Base-by-base conservation (phyloP, 2,113 vertebrate genomes). In the Limanda limanda region DNA sequence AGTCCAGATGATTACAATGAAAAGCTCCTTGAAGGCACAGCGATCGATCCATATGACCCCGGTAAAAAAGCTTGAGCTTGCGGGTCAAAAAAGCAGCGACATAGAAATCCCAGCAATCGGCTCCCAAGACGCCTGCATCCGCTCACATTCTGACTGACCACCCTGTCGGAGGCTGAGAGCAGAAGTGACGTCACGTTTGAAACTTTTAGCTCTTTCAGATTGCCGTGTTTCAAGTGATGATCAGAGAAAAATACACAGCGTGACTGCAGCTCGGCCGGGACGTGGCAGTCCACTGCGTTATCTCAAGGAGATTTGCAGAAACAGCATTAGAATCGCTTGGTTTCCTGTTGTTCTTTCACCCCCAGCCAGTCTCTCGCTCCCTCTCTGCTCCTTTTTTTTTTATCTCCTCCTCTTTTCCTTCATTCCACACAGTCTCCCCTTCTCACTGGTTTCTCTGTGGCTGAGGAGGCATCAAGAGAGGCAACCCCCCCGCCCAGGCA, bases 331-430 rank as follows among this genome's bases (percentile, higher is more conserved):
- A 91, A 88, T 83, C 57, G 56, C 27, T 71, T 12, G 48, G 89
- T 92, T 93, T 93, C 91, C 91, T 93, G 91, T 92, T 89, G 78
- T 91, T 92, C 81, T 83, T 86, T 82, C 62, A 82, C 79, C 87
- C 87, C 88, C 83, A 79, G 79, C 81, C 82, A 79, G 76, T 71
- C 85, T 86, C 56, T 56, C 57, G 18, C 57, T 59, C 24, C 7
- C 56, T 61, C 60, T 62, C 66, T 81, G 66, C 78, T 85, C 71
- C 68, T 37, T 78, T 84, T 76, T 76, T 42, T 86, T 89, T 82
- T 88, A 88, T 91, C 92, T 92, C 91, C 90, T 91, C 90, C 92
- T 93, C 91, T 85, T 91, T 89, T 88, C 85, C 90, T 89, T 92
- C 89, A 89, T 90, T 90, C 91, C 88, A 89, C 86, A 79, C 86